Evolutionary conservation across 2,797 vertebrate genomes (phyloP).

Genomic region (Pseudochirops corinnae): DNA sequence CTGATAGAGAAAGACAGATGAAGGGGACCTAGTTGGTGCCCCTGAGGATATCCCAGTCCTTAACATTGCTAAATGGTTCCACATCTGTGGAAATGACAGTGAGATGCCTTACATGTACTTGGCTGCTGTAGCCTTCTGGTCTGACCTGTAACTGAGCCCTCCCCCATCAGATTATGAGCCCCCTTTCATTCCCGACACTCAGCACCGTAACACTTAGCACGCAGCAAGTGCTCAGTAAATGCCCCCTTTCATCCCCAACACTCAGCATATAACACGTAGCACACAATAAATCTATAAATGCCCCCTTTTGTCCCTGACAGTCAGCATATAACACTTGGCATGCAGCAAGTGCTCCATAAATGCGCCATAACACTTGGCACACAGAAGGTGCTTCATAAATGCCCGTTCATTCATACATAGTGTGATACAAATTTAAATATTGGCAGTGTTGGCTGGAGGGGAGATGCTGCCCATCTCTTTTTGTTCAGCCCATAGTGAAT

Average conservation of each 20-base stretch:
- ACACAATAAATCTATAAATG: accelerated
- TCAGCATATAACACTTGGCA: no score
- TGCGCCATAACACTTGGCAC: accelerated
- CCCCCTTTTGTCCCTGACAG: no score
- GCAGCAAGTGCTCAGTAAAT: neutral
- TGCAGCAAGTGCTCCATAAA: no score
- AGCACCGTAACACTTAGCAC: accelerated
- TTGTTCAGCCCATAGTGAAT: neutral
- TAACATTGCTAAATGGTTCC: neutral
- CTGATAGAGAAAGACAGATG: neutral
- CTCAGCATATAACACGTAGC: accelerated
- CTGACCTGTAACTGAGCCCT: neutral
- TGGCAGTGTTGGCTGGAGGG: neutral
- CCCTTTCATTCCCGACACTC: no score
- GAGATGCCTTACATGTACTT: neutral
- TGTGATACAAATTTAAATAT: neutral
- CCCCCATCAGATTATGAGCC: neutral
- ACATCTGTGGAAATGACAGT: neutral
- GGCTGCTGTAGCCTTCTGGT: neutral
- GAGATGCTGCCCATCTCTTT: no score
- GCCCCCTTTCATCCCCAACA: neutral
- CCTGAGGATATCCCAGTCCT: neutral
- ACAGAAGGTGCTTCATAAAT: no score
- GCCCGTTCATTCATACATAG: no score
- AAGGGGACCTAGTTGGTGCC: neutral